These are phyloP conservation scores for Thereva unica DNA, from an alignment of 2,888 invertebrate genomes.

Conservation along the genomic window DNA sequence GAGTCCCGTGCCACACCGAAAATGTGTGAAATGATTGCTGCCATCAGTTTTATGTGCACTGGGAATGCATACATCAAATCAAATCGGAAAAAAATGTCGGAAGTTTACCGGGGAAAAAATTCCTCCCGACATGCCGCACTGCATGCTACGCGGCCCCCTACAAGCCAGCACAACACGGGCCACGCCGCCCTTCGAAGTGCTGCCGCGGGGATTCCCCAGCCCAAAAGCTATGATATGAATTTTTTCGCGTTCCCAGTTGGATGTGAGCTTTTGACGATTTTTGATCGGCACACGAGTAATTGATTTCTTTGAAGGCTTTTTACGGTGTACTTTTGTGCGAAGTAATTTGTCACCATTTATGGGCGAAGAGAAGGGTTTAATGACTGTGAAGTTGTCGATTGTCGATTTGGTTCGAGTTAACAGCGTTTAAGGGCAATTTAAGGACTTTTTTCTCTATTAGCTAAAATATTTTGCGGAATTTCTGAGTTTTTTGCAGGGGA, in stretches of 20 bases:
- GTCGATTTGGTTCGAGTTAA: too few species aligned
- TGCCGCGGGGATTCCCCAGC: not conserved
- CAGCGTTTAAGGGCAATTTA: too few species aligned
- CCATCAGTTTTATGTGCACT: conserved; percentile 30
- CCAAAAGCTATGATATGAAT: not conserved
- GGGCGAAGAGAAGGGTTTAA: conserved; percentile 19
- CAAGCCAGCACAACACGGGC: not conserved
- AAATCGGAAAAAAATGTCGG: conserved; percentile 29
- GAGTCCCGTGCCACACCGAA: conserved; percentile 17
- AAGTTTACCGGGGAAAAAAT: conserved; percentile 8
- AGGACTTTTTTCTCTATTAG: too few species aligned
- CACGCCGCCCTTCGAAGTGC: not conserved
- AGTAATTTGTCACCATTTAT: conserved; percentile 26
- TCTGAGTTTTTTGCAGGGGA: too few species aligned
- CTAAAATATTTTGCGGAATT: too few species aligned
- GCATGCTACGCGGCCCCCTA: not conserved
- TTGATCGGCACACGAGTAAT: conserved; percentile 25
- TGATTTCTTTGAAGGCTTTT: conserved; percentile 33
- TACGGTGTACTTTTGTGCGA: conserved; percentile 27
- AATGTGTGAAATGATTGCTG: conserved; percentile 35
- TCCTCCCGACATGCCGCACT: not conserved
- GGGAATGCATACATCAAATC: conserved; percentile 32
- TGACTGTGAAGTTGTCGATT: conserved; percentile 15
- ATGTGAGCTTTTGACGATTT: conserved; percentile 31
- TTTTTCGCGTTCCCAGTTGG: conserved; percentile 28